A percentile compares a stretch with the other conserved stretches of the same genome.
phyloP scores from a whole-genome alignment of 2,888 invertebrate species.

The Synergus gifuensis region DNA sequence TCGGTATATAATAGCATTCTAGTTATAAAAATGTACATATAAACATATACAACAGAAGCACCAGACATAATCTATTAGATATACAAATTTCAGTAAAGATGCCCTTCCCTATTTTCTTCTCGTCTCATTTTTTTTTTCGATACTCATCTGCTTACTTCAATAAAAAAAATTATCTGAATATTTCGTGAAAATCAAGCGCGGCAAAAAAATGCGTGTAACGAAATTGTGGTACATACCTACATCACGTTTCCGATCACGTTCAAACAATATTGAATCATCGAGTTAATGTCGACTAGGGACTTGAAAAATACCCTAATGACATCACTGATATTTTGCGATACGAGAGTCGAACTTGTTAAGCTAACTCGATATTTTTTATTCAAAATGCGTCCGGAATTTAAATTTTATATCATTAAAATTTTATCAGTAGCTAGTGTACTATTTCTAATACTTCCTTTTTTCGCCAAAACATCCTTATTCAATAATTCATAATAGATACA shows the following conservation, averaged over 20 bases:
- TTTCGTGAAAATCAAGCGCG: conserved; percentile 39
- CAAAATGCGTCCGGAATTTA: background rate
- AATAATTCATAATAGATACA: background rate
- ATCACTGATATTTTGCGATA: background rate
- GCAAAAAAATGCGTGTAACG: conserved; percentile 65
- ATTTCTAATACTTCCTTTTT: too few species aligned
- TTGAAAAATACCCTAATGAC: conserved; percentile 59
- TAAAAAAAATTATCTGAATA: background rate
- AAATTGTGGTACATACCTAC: conserved; percentile 60
- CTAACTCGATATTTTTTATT: background rate
- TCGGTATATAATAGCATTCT: too few species aligned
- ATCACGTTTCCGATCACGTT: conserved; percentile 72
- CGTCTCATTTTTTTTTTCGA: background rate
- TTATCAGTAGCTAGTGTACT: too few species aligned
- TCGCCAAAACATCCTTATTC: too few species aligned
- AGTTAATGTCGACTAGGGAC: conserved; percentile 64
- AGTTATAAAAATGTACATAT: too few species aligned
- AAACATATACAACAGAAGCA: too few species aligned
- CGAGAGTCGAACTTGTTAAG: background rate
- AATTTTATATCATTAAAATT: background rate
- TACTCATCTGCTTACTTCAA: background rate
- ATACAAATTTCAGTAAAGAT: background rate
- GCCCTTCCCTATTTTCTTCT: background rate
- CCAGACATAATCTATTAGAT: conserved; percentile 46
- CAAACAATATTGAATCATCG: conserved; percentile 71